phyloP scores from a whole-genome alignment of 2,888 invertebrate species.

The Caenorhabditis sp. region DNA sequence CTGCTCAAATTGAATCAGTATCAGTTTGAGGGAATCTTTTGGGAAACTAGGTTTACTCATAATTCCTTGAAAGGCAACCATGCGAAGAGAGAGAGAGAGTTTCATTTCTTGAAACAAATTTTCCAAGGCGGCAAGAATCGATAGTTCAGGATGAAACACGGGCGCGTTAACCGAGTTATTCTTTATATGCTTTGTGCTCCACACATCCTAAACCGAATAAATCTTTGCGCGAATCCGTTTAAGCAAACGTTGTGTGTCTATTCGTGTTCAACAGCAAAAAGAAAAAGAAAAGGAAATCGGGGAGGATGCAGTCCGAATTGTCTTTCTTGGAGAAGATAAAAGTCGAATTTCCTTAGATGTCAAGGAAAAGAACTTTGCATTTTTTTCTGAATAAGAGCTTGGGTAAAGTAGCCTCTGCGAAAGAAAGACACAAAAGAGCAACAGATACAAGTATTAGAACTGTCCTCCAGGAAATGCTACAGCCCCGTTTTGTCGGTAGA shows the following conservation, averaged over 20 bases:
- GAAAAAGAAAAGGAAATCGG: slow-evolving; percentile 45
- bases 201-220: slow-evolving; percentile 65
- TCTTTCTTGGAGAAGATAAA: slow-evolving; percentile 29
- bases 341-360: slow-evolving; percentile 45
- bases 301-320: slow-evolving; percentile 52
- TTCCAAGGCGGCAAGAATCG: slow-evolving; percentile 34
- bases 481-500: background rate
- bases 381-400: background rate
- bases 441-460: too few relatives aligned
- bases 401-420: background rate
- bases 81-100: background rate
- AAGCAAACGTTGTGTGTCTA: slow-evolving; percentile 61
- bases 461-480: background rate
- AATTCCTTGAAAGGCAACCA: slow-evolving; percentile 23
- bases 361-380: slow-evolving; percentile 42
- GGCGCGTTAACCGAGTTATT: slow-evolving; percentile 65
- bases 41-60: slow-evolving; percentile 43
- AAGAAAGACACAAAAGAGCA: background rate
- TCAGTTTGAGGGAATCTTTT: slow-evolving; percentile 34
- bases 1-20: slow-evolving; percentile 48
- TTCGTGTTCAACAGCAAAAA: slow-evolving; percentile 51
- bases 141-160: slow-evolving; percentile 60
- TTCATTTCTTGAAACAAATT: background rate
- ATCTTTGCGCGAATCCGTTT: slow-evolving; percentile 62
- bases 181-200: slow-evolving; percentile 70